Conservation (phyloP, 2,113 vertebrate genomes). For the Trematocara variabile region DNA sequence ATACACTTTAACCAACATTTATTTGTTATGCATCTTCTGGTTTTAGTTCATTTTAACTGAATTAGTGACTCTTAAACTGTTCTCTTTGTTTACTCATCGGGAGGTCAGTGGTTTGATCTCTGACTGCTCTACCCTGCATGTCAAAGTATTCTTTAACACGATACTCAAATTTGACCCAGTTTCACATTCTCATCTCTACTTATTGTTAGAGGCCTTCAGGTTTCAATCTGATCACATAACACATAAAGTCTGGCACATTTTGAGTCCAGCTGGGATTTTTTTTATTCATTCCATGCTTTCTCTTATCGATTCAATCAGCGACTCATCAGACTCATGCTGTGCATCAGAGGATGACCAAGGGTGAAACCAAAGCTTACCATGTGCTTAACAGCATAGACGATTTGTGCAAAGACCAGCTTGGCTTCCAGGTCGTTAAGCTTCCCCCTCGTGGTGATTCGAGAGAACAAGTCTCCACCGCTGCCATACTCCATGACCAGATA, state of each 20-base stretch:
- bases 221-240: background rate
- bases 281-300: background rate
- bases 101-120: rapidly evolving
- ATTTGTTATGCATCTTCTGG: rapidly evolving
- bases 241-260: background rate
- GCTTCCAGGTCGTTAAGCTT: slow-evolving; percentile 68
- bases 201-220: background rate
- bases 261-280: background rate
- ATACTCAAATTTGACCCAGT: background rate
- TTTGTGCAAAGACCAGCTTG: slow-evolving; percentile 74
- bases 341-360: background rate
- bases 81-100: rapidly evolving
- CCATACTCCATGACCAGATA: slow-evolving; percentile 79
- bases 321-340: background rate
- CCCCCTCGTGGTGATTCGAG: slow-evolving; percentile 69
- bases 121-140: background rate
- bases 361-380: slow-evolving; percentile 66
- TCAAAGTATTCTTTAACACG: background rate
- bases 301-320: background rate
- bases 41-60: background rate
- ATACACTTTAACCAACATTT: background rate
- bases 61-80: background rate
- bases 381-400: slow-evolving; percentile 75
- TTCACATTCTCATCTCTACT: background rate
- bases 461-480: slow-evolving; percentile 76